Evolutionary conservation across 2,888 invertebrate species (phyloP).

Genomic region (Spialia ferax): DNA sequence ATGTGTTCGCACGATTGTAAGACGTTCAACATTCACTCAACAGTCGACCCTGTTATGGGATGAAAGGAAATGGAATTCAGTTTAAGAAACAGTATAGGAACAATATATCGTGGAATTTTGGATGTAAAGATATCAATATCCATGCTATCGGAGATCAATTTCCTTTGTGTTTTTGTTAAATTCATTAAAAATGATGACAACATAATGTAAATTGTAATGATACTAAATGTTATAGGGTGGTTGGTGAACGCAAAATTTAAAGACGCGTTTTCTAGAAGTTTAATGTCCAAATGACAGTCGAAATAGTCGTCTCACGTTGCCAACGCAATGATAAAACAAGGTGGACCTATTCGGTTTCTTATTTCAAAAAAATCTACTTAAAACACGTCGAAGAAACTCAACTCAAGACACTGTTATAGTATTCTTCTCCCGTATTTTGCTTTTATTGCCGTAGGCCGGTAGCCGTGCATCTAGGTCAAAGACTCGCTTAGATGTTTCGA

Average conservation of each 20-base stretch:
- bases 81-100: not conserved
- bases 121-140: not conserved
- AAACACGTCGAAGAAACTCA: slow-evolving; percentile 13
- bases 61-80: not conserved
- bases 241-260: not conserved
- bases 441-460: slow-evolving; percentile 44
- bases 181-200: not conserved
- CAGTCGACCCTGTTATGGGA: slow-evolving; percentile 10
- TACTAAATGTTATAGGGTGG: not conserved
- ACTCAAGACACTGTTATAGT: slow-evolving; percentile 29
- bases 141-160: not conserved
- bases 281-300: not conserved
- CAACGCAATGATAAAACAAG: not conserved
- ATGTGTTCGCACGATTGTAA: slow-evolving; percentile 20
- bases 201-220: no score
- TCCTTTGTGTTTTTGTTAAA: not conserved
- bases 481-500: slow-evolving; percentile 49
- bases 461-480: slow-evolving; percentile 52
- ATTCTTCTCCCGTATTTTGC: slow-evolving; percentile 41
- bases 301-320: not conserved
- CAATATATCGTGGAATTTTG: not conserved
- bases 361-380: not conserved
- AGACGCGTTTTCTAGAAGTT: not conserved
- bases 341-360: not conserved
- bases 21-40: slow-evolving; percentile 22